Percentiles rank a stretch among this genome's conserved stretches.
Evolutionary conservation across 2,797 vertebrate genomes (phyloP).

Genomic region (Pantherophis vulpinus): DNA sequence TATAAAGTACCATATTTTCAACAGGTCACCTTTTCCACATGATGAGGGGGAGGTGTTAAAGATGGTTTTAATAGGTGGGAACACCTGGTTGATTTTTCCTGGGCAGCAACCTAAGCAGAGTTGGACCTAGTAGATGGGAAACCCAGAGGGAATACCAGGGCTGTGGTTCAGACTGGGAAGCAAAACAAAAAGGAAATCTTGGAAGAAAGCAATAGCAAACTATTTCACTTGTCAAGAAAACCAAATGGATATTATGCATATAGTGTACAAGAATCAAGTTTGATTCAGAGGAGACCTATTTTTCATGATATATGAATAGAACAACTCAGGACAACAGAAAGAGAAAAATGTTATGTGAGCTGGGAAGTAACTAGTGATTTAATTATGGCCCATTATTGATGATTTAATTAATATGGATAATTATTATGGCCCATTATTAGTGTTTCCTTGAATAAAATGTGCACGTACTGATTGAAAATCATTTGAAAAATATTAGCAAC

Average conservation of each 20-base stretch:
- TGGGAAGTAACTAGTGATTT: not conserved
- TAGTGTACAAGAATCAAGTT: not conserved
- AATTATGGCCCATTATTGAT: not conserved
- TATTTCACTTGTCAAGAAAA: not conserved
- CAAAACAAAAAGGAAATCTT: not conserved
- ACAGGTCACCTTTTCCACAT: constrained; percentile 47
- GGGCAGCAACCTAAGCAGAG: not conserved
- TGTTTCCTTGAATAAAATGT: not conserved
- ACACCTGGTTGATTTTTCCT: not conserved
- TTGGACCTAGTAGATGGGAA: not conserved
- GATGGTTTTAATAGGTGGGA: constrained; percentile 50
- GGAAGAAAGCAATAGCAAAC: not conserved
- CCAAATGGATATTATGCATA: not conserved
- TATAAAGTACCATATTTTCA: constrained; percentile 32
- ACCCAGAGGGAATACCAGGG: not conserved
- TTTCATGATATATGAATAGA: not conserved
- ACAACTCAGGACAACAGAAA: not conserved
- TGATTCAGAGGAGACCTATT: not conserved
- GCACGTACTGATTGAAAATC: not conserved
- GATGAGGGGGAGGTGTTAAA: not conserved
- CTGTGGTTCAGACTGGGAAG: not conserved
- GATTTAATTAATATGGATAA: not conserved
- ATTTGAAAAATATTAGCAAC: not conserved
- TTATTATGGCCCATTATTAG: not conserved
- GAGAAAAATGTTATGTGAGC: constrained; percentile 47